Conservation (phyloP, 2,888 invertebrate genomes). For the Andrena dorsata region DNA sequence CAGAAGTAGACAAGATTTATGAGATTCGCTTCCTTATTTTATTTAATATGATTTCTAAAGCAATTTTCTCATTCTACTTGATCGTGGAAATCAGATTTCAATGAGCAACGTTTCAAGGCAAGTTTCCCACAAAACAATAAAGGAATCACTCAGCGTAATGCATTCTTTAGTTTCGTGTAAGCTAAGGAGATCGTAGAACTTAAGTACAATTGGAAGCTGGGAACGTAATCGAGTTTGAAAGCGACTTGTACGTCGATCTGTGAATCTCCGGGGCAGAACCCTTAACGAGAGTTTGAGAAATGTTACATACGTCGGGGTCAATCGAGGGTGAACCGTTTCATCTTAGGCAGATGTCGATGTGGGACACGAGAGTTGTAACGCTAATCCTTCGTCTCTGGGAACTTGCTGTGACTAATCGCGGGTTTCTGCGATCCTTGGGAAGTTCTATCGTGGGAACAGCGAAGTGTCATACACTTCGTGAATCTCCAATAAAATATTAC, state of each 20-base stretch:
- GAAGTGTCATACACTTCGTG: background rate
- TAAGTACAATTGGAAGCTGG: background rate
- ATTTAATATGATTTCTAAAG: no score
- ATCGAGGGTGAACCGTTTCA: constrained; percentile 64
- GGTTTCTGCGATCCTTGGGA: constrained; percentile 4
- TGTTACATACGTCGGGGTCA: constrained; percentile 67
- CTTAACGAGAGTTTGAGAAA: constrained; percentile 76
- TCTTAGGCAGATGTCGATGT: constrained; percentile 77
- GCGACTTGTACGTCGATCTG: constrained; percentile 24
- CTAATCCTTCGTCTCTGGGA: constrained; percentile 54
- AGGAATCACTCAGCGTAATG: background rate
- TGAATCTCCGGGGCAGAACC: constrained; percentile 28
- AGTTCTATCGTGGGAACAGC: constrained; percentile 6
- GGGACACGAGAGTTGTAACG: constrained; percentile 61
- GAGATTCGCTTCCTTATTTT: no score
- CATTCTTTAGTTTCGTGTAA: background rate
- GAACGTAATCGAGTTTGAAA: constrained; percentile 32
- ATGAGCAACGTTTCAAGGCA: no score
- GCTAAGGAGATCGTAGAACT: background rate
- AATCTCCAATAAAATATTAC: background rate
- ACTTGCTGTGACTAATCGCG: constrained; percentile 58
- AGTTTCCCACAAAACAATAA: no score
- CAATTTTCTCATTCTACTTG: no score
- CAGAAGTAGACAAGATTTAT: no score
- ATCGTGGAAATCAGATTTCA: no score